Base-by-base conservation (phyloP, 2,888 invertebrate genomes). In the Latheticus oryzae region DNA sequence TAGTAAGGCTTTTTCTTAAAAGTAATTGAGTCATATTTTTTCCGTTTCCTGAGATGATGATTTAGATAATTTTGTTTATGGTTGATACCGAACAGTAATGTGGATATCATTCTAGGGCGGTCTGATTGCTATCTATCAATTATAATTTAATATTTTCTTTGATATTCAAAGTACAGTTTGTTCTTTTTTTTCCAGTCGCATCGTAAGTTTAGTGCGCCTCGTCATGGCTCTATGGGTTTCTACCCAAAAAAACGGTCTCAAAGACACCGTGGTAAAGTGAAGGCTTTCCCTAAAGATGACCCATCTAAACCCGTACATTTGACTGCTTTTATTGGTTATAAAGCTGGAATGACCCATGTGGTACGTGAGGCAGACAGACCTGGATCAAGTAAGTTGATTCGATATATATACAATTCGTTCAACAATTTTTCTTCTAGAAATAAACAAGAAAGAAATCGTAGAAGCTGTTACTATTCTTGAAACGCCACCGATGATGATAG, bases 171-270 rank as follows among this genome's bases (percentile, higher is more conserved):
- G 12, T 1, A 26, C n/a, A 5, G 23, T 58, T 24, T 54, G 4
- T 52, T 33, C 40, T 33, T 51, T 57, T 48, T 1, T 66, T 82
- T 87, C 64, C 80, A 98, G 99, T 98, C 98, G 83, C 99, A 99
- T 84, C 90, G 99, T 79, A 99, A 99, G 81, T 99, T 99, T 82
- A 97, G 97, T 78, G 98, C 98, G 32, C 99, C 99, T 72, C 93
- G 99, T 72, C 99, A 99, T 88, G 99, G 99, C 74, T 98, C 97
- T 52, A 96, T 99, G 94, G 98, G 97, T 72, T 99, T 99, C 87
- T 93, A 97, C 82, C 99, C 99, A 75, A 98, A 97, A 84, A 99
- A 99, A 83, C 88, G 99, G 70, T 91, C 95, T 68, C 87, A 87
- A 68, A 90, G 97, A 76, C 97, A 97, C 84, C 93, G 97, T 83